Percentiles rank a stretch among this genome's conserved stretches.
phyloP scores from a whole-genome alignment of 2,113 vertebrate species.

The Nettapus auritus region DNA sequence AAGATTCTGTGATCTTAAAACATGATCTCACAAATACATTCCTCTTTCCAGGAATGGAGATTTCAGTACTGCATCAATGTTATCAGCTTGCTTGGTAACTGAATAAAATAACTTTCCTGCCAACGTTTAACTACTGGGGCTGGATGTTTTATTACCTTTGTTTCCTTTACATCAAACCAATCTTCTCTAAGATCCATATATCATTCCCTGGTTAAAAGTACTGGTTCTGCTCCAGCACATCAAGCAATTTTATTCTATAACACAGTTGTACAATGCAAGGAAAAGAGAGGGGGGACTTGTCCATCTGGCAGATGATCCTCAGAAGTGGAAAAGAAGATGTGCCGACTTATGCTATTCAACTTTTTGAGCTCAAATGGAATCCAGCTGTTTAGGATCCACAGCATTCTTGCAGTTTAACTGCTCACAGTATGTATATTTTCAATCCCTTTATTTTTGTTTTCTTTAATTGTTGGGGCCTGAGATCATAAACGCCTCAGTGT shows the following conservation, averaged over 20 bases:
- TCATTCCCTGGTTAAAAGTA: neutral
- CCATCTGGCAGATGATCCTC: conserved; percentile 40
- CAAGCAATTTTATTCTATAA: neutral
- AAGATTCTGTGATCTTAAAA: neutral
- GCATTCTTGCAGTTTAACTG: conserved; percentile 10
- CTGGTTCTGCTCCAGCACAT: neutral
- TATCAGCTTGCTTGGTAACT: neutral
- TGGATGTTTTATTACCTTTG: neutral
- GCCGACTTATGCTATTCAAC: conserved; percentile 52
- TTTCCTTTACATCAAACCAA: neutral
- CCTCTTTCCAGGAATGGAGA: neutral
- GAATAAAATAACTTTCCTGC: neutral
- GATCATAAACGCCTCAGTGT: conserved; percentile 34
- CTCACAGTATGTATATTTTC: conserved; percentile 21
- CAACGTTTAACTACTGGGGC: neutral
- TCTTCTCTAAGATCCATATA: neutral
- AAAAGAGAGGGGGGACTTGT: neutral
- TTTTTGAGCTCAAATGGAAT: conserved; percentile 43
- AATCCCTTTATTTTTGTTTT: conserved; percentile 25
- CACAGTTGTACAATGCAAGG: neutral
- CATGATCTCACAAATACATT: neutral
- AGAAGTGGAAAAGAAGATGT: conserved; percentile 61
- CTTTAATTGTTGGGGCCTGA: conserved; percentile 25
- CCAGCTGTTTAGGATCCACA: conserved; percentile 29
- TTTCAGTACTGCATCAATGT: neutral